Base-by-base conservation (phyloP, 2,113 vertebrate genomes). In the Stercorarius parasiticus region DNA sequence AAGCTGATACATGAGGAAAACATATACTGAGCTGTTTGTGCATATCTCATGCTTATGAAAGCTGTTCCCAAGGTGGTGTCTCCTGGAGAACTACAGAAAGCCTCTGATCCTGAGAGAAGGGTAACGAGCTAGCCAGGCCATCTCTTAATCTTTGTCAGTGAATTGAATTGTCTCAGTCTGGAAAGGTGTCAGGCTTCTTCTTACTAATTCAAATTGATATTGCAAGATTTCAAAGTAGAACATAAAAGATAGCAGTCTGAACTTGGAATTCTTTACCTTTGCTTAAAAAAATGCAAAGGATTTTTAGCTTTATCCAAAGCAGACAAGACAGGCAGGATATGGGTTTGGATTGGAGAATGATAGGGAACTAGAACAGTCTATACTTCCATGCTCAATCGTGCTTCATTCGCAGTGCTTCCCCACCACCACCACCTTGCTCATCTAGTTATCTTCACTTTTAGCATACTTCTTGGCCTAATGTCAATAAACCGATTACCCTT, bases 291-390 rank as follows among this genome's bases (percentile, higher is more conserved):
- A 66, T 69, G 40, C 42, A 74, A 53, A 78, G 34, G 42, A 71
- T 92, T 90, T 97, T 74, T 82, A 76, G 61, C 23, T 93, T 83
- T 77, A 17, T 87, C n/a, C 59, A 79, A 85, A 87, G 69, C 25
- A 65, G 66, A 47, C 38, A 55, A 84, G 81, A 49, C 43, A 76
- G 85, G 61, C 84, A 90, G 67, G 72, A 61, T 83, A 72, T 66
- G 64, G 32, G 27, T 90, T 92, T 93, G 71, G 36, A 47, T 80
- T 11, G 18, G 52, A 82, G 67, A 87, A 59, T 36, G 29, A 38
- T 6, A 59, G 42, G 10, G 8, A 93, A 59, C 23, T 71, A 29
- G 49, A 55, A 32, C 32, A 87, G 26, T 71, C 11, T 30, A 5
- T 78, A 9, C n/a, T 85, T 91, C 13, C 9, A 58, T 85, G 21